Conservation (phyloP, 2,797 vertebrate species). For the Dendrocincla tyrannina region DNA sequence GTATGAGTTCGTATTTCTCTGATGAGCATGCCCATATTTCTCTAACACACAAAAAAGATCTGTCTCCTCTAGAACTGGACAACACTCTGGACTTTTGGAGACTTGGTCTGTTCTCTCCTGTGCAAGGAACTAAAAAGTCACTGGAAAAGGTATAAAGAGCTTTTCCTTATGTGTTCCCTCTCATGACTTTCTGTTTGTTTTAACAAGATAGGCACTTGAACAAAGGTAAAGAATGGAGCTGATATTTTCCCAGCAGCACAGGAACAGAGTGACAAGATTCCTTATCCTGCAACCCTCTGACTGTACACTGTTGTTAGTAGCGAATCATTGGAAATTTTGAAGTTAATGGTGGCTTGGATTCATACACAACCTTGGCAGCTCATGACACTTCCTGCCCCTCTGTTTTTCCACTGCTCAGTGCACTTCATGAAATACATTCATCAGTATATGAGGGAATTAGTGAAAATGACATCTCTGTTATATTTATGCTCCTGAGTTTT, state of each 20-base stretch:
- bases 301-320: not conserved
- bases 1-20: not conserved
- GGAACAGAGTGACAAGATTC: not conserved
- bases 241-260: not conserved
- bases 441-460: not conserved
- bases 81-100: not conserved
- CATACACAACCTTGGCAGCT: not conserved
- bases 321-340: accelerated
- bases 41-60: not conserved
- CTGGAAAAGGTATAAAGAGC: not conserved
- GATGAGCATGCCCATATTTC: not conserved
- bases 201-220: not conserved
- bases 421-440: not conserved
- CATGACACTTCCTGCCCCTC: not conserved
- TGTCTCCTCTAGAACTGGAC: not conserved
- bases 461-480: not conserved
- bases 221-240: not conserved
- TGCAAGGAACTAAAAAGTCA: not conserved
- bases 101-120: not conserved
- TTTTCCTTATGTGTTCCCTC: not conserved
- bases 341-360: not conserved
- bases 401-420: not conserved
- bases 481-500: not conserved
- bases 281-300: not conserved
- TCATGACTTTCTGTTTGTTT: not conserved